Evolutionary conservation across 2,113 vertebrate species (phyloP), one percentile per base, ranked within the genome.

Genomic region (Benitochromis conjunctus): DNA sequence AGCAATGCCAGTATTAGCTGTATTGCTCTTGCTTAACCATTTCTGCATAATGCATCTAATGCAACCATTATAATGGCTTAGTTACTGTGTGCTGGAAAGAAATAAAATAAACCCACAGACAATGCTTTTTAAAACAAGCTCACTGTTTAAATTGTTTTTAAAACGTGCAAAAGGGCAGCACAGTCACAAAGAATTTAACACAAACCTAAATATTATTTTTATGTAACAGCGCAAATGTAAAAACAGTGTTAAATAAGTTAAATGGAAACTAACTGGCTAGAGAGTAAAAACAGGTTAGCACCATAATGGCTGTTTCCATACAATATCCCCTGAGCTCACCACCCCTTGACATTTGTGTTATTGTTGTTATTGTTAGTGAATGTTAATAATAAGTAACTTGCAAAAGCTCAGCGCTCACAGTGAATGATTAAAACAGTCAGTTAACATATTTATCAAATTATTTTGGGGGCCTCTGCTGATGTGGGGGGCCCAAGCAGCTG

Each of bases 1-100:
- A 74, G 14, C 14, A 29, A 48, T 18, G 5, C 24, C 4, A 19
- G 8, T 48, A 29, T 19, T 48, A 29, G 9, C 43, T 74, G 29
- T 19, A 19, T 5, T 74, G 24, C 14, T 6, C 24, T 29, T 12
- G 24, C 16, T 10, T 0, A 0, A 74, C 9, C 0, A 16, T 69
- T 69, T 69, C 36, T 69, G n/a, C 64, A 43, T 43, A 43, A 24
- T 4, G 1, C 38, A 69, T 43, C 38, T 69, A 69, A 43, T n/a
- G 16, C n/a, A 69, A 69, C n/a, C 3, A 6, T 43, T 43, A 5
- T 43, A 41, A 69, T 69, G 64, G 38, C 64, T 69, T 24, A 4
- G 0, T 43, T 69, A 43, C 13, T 64, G n/a, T 43, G 7, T 69
- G 12, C 64, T 69, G 38, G n/a, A 69, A 43, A 69, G 36, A 43